Evolutionary conservation across 2,113 vertebrate genomes (phyloP).

Genomic region (Callocephalon fimbriatum): DNA sequence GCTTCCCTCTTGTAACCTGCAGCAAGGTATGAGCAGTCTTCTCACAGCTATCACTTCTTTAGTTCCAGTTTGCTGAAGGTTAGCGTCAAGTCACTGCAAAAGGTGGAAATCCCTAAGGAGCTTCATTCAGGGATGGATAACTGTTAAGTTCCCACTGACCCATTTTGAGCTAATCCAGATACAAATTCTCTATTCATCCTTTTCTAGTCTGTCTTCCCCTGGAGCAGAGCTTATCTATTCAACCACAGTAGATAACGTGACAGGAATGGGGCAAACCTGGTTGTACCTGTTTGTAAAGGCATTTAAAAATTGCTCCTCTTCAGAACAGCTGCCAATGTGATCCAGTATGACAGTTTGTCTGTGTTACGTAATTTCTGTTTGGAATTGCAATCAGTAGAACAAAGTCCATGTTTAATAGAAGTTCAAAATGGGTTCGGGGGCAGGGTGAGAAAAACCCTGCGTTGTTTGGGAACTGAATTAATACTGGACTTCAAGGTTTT

Average conservation of each 20-base stretch:
- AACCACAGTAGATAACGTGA: neutral
- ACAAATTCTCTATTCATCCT: neutral
- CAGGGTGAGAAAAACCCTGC: neutral
- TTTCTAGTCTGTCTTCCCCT: neutral
- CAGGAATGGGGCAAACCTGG: conserved; percentile 34
- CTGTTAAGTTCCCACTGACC: neutral
- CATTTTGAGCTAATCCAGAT: neutral
- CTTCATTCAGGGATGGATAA: neutral
- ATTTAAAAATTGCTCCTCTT: neutral
- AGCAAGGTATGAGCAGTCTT: neutral
- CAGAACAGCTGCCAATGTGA: neutral
- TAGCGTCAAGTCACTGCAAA: neutral
- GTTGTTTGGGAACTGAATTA: neutral
- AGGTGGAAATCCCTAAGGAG: neutral
- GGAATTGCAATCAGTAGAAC: neutral
- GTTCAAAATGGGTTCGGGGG: neutral
- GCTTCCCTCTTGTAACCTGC: neutral
- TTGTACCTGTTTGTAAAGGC: conserved; percentile 21
- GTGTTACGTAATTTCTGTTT: neutral
- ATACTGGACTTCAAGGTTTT: neutral
- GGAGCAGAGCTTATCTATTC: conserved; percentile 9
- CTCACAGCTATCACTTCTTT: neutral
- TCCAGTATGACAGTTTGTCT: neutral
- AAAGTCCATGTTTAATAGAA: neutral
- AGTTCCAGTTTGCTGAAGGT: neutral